Evolutionary conservation across 2,888 invertebrate genomes (phyloP), one percentile per base, ranked within the genome.

Genomic region (Baccha elongata): DNA sequence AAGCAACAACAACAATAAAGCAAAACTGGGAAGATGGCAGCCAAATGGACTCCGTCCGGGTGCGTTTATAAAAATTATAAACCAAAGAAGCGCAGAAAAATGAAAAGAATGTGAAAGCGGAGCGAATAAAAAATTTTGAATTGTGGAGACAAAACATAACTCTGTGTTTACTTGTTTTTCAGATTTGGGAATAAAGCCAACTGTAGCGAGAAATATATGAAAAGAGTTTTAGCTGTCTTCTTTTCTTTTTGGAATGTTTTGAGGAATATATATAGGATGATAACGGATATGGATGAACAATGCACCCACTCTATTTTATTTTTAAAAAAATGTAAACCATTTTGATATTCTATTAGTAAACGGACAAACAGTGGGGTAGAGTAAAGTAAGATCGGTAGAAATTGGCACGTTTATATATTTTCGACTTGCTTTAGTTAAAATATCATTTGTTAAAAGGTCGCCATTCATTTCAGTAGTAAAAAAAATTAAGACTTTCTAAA

Each of bases 11-110:
- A 46, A n/a, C 21, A 42, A 58, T 44, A 65, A 58, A 53, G 29
- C 50, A 53, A 65, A 58, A 53, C 52, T 46, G 17, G 65, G 67
- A 72, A 67, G 62, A 83, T 72, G 78, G 52, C 78, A 72, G 78
- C 83, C 83, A 83, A 83, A 83, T 83, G 72, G 83, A 83, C 83
- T 83, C 78, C 78, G 78, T 83, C 83, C 78, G 83, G 72, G 67
- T 83, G 78, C 78, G 72, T 78, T 78, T 78, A 78, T 73, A 83
- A 83, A 72, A 83, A 83, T 83, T 71, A 83, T 78, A 72, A 68
- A 73, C 83, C 67, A 62, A 65, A 67, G 50, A 72, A 72, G 67
- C 62, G 23, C n/a, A n/a, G 44, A 52, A 48, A 67, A 71, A 62
- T 76, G 76, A 15, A 69, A 65, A 46, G 62, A 75, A 75, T 73